Evolutionary conservation across 2,888 invertebrate genomes (phyloP).

Genomic region (Baronia brevicornis): DNA sequence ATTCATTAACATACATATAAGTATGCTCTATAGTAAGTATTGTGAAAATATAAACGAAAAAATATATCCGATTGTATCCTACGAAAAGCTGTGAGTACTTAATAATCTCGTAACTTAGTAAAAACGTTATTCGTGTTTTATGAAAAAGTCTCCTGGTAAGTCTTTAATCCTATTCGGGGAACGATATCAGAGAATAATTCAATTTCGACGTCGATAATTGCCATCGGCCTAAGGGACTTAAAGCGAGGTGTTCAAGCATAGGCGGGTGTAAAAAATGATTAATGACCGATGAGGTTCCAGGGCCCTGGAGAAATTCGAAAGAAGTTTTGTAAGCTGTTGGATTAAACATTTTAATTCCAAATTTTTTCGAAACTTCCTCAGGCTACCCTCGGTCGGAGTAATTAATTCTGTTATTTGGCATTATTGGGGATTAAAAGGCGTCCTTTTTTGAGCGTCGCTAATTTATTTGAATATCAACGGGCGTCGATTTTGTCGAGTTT

Average conservation of each 20-base stretch:
- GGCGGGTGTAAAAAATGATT: constrained; percentile 33
- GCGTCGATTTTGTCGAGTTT: no score
- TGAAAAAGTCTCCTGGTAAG: constrained; percentile 16
- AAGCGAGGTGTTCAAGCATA: constrained; percentile 15
- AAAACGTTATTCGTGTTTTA: constrained; percentile 15
- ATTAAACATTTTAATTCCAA: constrained; percentile 48
- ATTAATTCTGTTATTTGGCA: constrained; percentile 52
- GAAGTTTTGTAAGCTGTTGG: constrained; percentile 43
- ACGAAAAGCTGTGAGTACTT: no score
- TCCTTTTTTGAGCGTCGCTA: no score
- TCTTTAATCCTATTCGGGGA: constrained; percentile 28
- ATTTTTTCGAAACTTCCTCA: constrained; percentile 39
- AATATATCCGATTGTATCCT: no score
- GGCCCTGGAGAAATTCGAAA: constrained; percentile 23
- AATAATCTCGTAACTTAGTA: constrained; percentile 3
- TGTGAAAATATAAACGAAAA: no score
- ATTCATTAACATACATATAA: no score
- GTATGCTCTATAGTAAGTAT: no score
- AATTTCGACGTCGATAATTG: constrained; percentile 43
- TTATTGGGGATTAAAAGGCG: no score
- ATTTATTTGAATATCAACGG: no score
- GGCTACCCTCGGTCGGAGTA: constrained; percentile 32
- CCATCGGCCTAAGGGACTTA: no score
- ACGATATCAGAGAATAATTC: constrained; percentile 38
- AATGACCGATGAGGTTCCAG: constrained; percentile 47